phyloP scores from a whole-genome alignment of 1,140 invertebrate genomes.

The Venturia canescens region DNA sequence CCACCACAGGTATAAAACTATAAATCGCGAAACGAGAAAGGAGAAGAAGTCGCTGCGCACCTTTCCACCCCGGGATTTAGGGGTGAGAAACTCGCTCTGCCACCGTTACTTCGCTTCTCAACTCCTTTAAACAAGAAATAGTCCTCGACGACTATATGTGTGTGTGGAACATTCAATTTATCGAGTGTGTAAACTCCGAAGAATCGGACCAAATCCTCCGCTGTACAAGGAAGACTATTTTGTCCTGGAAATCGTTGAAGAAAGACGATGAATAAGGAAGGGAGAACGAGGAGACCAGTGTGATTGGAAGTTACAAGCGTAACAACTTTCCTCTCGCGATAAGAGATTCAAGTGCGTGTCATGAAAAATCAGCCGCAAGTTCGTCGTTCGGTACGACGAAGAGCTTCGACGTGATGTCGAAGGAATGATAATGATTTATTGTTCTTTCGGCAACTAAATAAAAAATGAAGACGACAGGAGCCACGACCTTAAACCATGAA shows the following conservation, averaged over 20 bases:
- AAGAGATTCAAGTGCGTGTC: too few species aligned
- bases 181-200: background rate
- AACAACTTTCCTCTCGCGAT: background rate
- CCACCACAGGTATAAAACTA: constrained; percentile 68
- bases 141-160: constrained; percentile 6
- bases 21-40: constrained; percentile 62
- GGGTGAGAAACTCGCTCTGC: constrained; percentile 24
- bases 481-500: too few species aligned
- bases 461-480: too few species aligned
- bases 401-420: too few species aligned
- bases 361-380: too few species aligned
- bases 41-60: constrained; percentile 44
- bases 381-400: too few species aligned
- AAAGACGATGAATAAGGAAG: background rate
- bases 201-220: background rate
- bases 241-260: background rate
- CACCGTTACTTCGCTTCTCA: constrained; percentile 20
- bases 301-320: background rate
- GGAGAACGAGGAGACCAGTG: background rate
- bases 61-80: constrained; percentile 33
- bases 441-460: too few species aligned
- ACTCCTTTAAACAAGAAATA: constrained; percentile 32
- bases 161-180: constrained; percentile 10
- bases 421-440: too few species aligned
- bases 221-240: background rate